A percentile compares a stretch with the other conserved stretches of the same genome.
Evolutionary conservation across 2,888 invertebrate genomes (phyloP).

Genomic region (Mactromeris polynyma): DNA sequence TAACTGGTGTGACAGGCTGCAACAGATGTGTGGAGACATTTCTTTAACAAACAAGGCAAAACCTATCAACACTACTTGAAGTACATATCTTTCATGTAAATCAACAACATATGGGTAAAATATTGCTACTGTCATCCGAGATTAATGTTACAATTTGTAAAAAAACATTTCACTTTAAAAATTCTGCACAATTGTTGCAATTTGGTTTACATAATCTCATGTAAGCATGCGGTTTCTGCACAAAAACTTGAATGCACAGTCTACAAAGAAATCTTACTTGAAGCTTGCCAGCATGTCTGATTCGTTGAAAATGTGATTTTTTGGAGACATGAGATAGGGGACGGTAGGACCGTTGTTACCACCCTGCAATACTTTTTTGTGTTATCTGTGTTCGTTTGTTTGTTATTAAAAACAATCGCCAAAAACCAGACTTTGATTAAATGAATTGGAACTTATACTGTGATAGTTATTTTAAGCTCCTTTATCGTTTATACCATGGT

Average conservation of each 20-base stretch:
- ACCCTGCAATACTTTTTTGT: too few relatives aligned
- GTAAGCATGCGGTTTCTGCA: not conserved
- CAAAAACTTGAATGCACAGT: not conserved
- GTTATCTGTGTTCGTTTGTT: too few relatives aligned
- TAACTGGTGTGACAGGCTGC: constrained; percentile 39
- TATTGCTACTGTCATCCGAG: constrained; percentile 28
- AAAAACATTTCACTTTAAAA: not conserved
- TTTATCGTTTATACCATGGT: too few relatives aligned
- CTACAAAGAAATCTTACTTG: not conserved
- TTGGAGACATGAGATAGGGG: too few relatives aligned
- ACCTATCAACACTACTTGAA: constrained; percentile 24
- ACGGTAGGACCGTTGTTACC: too few relatives aligned
- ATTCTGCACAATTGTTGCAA: not conserved
- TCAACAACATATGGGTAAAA: constrained; percentile 37
- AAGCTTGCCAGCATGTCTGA: too few relatives aligned
- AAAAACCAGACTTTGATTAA: too few relatives aligned
- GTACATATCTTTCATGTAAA: constrained; percentile 34
- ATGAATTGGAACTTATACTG: too few relatives aligned
- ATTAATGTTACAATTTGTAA: constrained; percentile 30
- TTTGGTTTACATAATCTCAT: not conserved
- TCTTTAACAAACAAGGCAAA: constrained; percentile 35
- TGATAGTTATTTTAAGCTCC: too few relatives aligned
- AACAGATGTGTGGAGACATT: constrained; percentile 45
- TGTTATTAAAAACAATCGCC: too few relatives aligned
- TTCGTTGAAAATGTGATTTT: too few relatives aligned